Evolutionary conservation across 2,797 vertebrate genomes (phyloP), one percentile per base, ranked within the genome.

Genomic region (Tokudaia tokunoshimensis): DNA sequence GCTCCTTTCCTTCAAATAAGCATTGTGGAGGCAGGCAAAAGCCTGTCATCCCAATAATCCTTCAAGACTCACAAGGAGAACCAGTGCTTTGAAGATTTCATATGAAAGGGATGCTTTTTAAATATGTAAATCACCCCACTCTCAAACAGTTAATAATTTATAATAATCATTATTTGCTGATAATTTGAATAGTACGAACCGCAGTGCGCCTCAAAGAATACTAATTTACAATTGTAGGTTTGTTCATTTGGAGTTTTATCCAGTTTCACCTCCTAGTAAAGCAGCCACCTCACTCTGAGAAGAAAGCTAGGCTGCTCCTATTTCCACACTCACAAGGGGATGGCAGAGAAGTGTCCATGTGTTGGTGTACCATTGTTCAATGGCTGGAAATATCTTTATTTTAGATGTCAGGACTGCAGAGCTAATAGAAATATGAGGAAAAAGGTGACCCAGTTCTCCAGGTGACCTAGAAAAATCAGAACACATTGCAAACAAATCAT

Each of bases 111-210:
- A 82, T 87, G 79, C n/a, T 59, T 93, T 85, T 95, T 94, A 74
- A 97, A 97, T 91, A 97, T 94, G 96, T 59, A 96, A 97, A 96
- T 96, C 3, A 59, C 79, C 76, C 81, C 79, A 94, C 91, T 97
- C 72, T 89, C 95, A 96, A 97, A 96, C 44, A 95, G 95, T 97
- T 96, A 97, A 97, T 97, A 97, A 96, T 97, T 97, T 97, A 97
- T 97, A 85, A 93, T 95, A 80, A 97, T 87, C 90, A 65, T 91
- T 98, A 97, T 97, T 98, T 98, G 97, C 90, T 83, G 95, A 97
- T 96, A 67, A 96, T 95, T 97, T 96, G 85, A 98, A 96, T 96
- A 93, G 92, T 96, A 94, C 59, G 93, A 91, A 97, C 87, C 2
- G 47, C 2, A 6, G 78, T 20, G 8, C 3, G 19, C 57, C 15